A percentile compares a stretch with the other conserved stretches of the same genome.
These are phyloP conservation scores for Tetranychus urticae DNA, from an alignment of 1,140 invertebrate species.

Conservation along the genomic window DNA sequence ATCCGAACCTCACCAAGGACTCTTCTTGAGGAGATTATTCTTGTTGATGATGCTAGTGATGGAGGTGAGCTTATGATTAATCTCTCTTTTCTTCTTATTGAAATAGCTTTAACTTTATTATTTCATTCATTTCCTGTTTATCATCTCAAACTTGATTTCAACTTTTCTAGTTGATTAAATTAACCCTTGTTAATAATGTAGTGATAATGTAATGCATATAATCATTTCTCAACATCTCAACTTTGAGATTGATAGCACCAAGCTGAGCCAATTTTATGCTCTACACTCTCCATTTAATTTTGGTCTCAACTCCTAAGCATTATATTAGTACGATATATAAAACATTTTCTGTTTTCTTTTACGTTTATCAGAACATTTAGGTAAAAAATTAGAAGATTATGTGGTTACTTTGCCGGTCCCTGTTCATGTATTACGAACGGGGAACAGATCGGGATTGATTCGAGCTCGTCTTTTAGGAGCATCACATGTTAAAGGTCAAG, in stretches of 20 bases:
- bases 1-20: constrained; percentile 22
- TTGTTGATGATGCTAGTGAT: constrained; percentile 30
- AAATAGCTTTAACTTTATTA: no score
- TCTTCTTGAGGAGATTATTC: constrained; percentile 24
- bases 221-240: no score
- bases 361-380: constrained; percentile 74
- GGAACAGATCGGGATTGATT: constrained; percentile 73
- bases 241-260: no score
- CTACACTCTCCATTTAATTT: no score
- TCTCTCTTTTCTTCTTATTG: constrained; percentile 12
- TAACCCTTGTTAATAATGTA: no score
- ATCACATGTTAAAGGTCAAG: constrained; percentile 64
- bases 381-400: constrained; percentile 66
- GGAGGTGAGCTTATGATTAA: constrained; percentile 13
- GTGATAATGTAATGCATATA: no score
- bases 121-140: no score
- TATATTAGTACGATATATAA: no score
- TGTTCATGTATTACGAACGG: constrained; percentile 45
- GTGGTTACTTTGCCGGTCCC: constrained; percentile 55
- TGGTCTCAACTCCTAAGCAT: no score
- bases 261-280: no score
- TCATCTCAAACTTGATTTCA: no score
- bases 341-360: constrained; percentile 15
- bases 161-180: no score
- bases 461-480: constrained; percentile 72